A percentile compares a stretch with the other conserved stretches of the same genome.
These are phyloP conservation scores for Zaprionus vittiger DNA, from an alignment of 1,140 invertebrate genomes.

Conservation along the genomic window DNA sequence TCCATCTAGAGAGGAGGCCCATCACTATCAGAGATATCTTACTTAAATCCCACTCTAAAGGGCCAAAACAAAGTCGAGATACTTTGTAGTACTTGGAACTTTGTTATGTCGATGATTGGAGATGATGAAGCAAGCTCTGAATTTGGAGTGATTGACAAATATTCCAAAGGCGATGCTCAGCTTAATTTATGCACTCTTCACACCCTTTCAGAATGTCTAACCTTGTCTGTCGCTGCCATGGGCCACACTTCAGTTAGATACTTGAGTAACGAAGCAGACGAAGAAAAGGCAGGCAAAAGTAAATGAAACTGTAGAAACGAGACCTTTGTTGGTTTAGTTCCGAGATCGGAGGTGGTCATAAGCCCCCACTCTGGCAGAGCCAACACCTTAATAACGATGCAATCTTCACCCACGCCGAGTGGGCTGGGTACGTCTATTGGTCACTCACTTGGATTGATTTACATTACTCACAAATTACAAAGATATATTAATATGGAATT, in stretches of 20 bases:
- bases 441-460: conserved; percentile 12
- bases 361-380: too few species aligned
- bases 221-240: background rate
- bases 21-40: too few species aligned
- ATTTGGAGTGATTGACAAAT: conserved; percentile 49
- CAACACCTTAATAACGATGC: background rate
- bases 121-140: conserved; percentile 41
- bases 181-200: conserved; percentile 37
- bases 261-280: background rate
- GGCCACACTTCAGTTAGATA: background rate
- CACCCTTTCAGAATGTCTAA: conserved; percentile 30
- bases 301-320: too few species aligned
- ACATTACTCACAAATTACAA: background rate
- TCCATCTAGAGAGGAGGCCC: too few species aligned
- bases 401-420: background rate
- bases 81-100: conserved; percentile 26
- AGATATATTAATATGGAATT: background rate
- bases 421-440: background rate
- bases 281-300: background rate
- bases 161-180: conserved; percentile 33
- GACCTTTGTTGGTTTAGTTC: too few species aligned
- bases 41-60: background rate
- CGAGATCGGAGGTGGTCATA: too few species aligned
- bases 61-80: conserved; percentile 26
- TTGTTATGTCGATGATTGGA: conserved; percentile 1